phyloP scores from a whole-genome alignment of 2,888 invertebrate genomes.

The Gymnocheta viridis region DNA sequence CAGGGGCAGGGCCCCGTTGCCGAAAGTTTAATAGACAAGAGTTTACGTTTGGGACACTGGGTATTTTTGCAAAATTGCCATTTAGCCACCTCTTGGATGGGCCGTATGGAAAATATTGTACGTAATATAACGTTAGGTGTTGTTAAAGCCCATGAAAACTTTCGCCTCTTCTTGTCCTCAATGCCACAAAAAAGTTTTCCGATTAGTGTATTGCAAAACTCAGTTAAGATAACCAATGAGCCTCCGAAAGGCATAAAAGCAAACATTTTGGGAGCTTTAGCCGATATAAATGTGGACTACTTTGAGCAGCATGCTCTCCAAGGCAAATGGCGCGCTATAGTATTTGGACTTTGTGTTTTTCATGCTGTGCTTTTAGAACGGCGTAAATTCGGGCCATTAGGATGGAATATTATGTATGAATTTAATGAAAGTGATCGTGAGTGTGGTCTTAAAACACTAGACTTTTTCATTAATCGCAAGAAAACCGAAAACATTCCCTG shows the following conservation, averaged over 20 bases:
- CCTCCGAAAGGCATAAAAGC: conserved; percentile 95
- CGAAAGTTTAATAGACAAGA: conserved; percentile 89
- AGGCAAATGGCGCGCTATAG: conserved; percentile 88
- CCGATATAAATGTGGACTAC: conserved; percentile 89
- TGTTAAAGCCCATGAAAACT: conserved; percentile 86
- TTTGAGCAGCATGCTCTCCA: conserved; percentile 90
- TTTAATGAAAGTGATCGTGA: conserved; percentile 96
- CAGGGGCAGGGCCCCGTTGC: conserved; percentile 95
- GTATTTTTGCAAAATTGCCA: conserved; percentile 96
- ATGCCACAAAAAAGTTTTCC: conserved; percentile 95
- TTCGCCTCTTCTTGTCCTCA: conserved; percentile 93
- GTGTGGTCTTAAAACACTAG: conserved; percentile 92
- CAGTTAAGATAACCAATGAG: conserved; percentile 97
- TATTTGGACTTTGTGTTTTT: conserved; percentile 94
- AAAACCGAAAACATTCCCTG: conserved; percentile 87
- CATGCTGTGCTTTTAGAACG: conserved; percentile 96
- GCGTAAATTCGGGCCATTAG: conserved; percentile 94
- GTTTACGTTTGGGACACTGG: conserved; percentile 91
- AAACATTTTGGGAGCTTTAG: conserved; percentile 92
- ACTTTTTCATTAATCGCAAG: conserved; percentile 88
- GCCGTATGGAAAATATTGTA: conserved; percentile 90
- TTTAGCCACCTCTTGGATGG: conserved; percentile 96
- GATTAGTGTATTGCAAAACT: conserved; percentile 94
- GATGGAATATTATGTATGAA: conserved; percentile 97
- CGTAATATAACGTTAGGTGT: conserved; percentile 87